Percentiles rank a stretch among this genome's conserved stretches.
phyloP scores from a whole-genome alignment of 1,140 invertebrate genomes.

The Scaptomyza hsui region DNA sequence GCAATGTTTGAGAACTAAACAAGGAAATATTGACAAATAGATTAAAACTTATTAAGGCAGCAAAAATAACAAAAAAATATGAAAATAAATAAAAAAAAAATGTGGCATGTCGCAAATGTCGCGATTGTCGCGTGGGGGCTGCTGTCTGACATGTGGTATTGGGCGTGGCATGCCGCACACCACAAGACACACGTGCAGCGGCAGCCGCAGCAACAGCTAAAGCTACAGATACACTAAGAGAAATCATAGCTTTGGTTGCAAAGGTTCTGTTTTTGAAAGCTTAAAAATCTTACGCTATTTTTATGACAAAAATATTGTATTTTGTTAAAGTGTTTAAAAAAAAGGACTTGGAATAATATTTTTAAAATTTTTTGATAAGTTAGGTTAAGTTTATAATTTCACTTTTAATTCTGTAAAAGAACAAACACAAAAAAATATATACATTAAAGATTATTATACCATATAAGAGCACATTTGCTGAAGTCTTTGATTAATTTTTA shows the following conservation, averaged over 20 bases:
- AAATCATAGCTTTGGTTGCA: not conserved
- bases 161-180: constrained; percentile 35
- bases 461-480: too few species aligned
- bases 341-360: too few species aligned
- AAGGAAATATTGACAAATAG: constrained; percentile 81
- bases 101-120: constrained; percentile 46
- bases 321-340: too few species aligned
- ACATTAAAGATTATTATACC: too few species aligned
- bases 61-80: not conserved
- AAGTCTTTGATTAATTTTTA: too few species aligned
- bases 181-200: constrained; percentile 50
- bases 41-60: constrained; percentile 76
- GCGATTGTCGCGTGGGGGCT: constrained; percentile 50
- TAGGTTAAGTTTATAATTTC: too few species aligned
- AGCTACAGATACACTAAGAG: constrained; percentile 8
- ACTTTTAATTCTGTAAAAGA: too few species aligned
- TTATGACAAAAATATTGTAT: too few species aligned
- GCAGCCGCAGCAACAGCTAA: constrained; percentile 1
- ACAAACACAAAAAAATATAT: too few species aligned
- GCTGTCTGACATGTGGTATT: constrained; percentile 52
- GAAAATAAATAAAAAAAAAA: not conserved
- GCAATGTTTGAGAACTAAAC: constrained; percentile 71
- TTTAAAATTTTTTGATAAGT: too few species aligned
- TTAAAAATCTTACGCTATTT: too few species aligned
- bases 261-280: too few species aligned